Evolutionary conservation across 2,888 invertebrate species (phyloP), one percentile per base, ranked within the genome.

Genomic region (Panzeria rudis): DNA sequence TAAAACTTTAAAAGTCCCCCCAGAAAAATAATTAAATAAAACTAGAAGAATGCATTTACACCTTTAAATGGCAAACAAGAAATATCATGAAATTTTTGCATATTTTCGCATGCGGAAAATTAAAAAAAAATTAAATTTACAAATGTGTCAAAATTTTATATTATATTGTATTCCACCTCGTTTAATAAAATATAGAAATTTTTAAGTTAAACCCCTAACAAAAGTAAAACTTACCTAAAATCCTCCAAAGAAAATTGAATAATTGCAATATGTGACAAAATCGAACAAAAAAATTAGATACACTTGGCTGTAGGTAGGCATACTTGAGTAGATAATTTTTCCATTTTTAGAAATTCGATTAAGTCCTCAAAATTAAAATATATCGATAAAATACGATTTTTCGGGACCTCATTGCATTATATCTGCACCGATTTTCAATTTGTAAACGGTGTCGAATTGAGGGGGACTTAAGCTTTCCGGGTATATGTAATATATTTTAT

Each of bases 81-180:
- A 72, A 52, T 38, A n/a, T 25, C 29, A 29, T 9, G n/a, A 3
- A 41, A 38, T 38, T 20, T 32, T 38, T 47, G 56, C 38, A 59
- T 56, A 54, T 68, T 50, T 29, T 29, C 29, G 9, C 17, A 7
- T 32, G 32, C n/a, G 8, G 0, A 41, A 38, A 59, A 52, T 47
- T 47, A 4, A 11, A 69, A 66, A 41, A 29, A 7, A 13, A 72
- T 7, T 8, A 4, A 59, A 41, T 9, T 66, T 54, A 23, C 69
- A 54, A 54, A 54, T 41, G 69, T 69, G 69, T 54, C 69, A 69
- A 54, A 77, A 78, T n/a, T 68, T 64, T 56, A 11, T 71, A 71
- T 61, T 71, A 41, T 52, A 54, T 35, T 32, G 15, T 17, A 38
- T 44, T 64, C 32, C 69, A 23, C 50, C 23, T n/a, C 15, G 8